Evolutionary conservation across 2,113 vertebrate species (phyloP).

Genomic region (Loxodonta africana): DNA sequence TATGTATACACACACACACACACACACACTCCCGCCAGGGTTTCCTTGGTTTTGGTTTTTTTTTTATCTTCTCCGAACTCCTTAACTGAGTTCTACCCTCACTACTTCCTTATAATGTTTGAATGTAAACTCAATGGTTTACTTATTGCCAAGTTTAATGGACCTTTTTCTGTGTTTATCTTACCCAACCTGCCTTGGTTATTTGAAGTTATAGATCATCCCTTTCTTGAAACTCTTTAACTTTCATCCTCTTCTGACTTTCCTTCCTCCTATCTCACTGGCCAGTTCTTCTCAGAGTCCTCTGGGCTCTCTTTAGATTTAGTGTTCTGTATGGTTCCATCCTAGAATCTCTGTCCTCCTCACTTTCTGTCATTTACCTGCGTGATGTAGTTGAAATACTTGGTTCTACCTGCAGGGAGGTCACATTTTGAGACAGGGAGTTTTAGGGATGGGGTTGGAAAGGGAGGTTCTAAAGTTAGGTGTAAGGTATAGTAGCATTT

Average conservation of each 20-base stretch:
- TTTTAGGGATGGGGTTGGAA: neutral
- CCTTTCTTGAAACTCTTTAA: neutral
- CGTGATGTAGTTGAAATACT: neutral
- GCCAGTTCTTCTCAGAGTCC: neutral
- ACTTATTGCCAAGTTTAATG: neutral
- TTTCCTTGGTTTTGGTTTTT: neutral
- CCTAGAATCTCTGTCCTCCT: neutral
- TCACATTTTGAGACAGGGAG: constrained; percentile 13
- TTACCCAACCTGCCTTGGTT: neutral
- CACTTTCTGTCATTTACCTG: neutral
- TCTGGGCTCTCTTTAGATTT: neutral
- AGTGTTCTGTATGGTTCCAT: neutral
- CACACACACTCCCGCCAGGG: no score
- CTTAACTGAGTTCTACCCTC: neutral
- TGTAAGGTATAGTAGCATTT: neutral
- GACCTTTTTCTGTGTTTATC: neutral
- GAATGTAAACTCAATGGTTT: neutral
- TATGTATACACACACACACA: no score
- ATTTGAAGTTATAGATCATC: neutral
- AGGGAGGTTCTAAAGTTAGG: neutral
- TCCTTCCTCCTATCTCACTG: neutral
- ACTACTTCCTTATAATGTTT: neutral
- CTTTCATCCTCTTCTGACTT: neutral
- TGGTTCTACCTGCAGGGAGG: neutral
- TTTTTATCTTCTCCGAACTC: neutral